Evolutionary conservation across 2,113 vertebrate species (phyloP), one percentile per base, ranked within the genome.

Genomic region (Crocuta crocuta): DNA sequence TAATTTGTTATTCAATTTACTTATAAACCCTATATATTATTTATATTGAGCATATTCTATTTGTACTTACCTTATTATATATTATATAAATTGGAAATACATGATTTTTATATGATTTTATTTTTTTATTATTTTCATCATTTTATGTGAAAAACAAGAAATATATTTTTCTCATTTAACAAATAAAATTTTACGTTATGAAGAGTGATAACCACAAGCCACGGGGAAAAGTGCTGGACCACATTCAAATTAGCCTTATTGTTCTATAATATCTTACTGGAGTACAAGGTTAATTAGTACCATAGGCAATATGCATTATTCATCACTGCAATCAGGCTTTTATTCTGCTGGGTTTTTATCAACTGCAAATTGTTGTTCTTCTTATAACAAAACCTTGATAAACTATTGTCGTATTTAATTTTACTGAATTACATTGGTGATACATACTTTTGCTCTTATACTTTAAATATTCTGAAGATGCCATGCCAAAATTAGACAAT

Each of bases 221-320:
- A 97, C 71, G 97, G 98, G 98, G 98, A 98, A 97, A 95, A 96
- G 45, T 89, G 39, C 98, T n/a, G 48, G 98, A 95, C 97, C 95
- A 97, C 98, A 88, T 97, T 98, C 92, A 98, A 96, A 98, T 99
- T 98, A 98, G 98, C 95, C 97, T 98, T 98, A 97, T 98, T 98
- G 97, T 99, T 99, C 97, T 91, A 15, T 96, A 97, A 85, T 98
- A 98, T 98, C 98, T 98, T 98, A 73, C 89, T 96, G 88, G 97
- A 98, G 96, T 98, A 97, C 97, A 98, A 98, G 98, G 99, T 99
- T 99, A 99, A 99, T 99, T 98, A 99, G 97, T 96, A 98, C 98
- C 94, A 98, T 98, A 97, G 98, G 98, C 97, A 48, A 95, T 91
- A 98, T 98, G 94, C 98, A 99, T 98, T 98, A 99, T 98, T 99